Conservation (phyloP, 2,113 vertebrate genomes). For the Holacanthus passer region DNA sequence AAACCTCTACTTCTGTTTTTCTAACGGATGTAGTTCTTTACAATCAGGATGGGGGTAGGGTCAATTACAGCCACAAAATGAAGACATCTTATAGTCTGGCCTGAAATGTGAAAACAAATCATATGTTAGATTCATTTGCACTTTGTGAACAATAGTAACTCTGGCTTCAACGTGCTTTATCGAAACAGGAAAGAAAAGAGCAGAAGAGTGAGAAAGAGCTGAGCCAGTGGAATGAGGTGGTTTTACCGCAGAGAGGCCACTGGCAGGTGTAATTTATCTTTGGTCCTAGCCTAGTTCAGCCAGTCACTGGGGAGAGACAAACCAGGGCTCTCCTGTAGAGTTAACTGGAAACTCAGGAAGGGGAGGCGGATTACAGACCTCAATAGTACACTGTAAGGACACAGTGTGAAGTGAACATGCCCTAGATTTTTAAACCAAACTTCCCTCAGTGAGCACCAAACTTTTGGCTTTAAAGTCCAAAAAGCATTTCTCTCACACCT, state of each 20-base stretch:
- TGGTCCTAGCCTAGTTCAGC: constrained; percentile 62
- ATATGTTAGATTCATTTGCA: background rate
- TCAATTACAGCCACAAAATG: background rate
- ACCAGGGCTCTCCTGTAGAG: constrained; percentile 43
- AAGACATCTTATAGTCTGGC: constrained; percentile 1
- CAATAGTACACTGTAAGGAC: constrained; percentile 20
- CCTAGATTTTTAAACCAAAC: constrained; percentile 40
- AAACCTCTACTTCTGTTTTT: constrained; percentile 27
- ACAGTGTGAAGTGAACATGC: constrained; percentile 10
- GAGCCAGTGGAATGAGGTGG: constrained; percentile 28
- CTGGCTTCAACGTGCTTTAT: background rate
- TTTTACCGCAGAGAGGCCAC: constrained; percentile 64
- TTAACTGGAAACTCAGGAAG: constrained; percentile 37
- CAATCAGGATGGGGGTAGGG: background rate
- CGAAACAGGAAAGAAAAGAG: constrained; percentile 10
- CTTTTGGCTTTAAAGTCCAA: background rate
- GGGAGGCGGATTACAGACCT: background rate
- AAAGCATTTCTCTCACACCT: constrained; percentile 5
- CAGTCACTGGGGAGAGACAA: constrained; percentile 55
- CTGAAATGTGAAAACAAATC: background rate
- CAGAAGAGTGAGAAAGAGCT: constrained; percentile 26
- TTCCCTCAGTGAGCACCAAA: background rate
- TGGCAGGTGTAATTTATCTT: constrained; percentile 82
- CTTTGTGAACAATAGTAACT: background rate
- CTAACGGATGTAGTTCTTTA: background rate